Evolutionary conservation across 1,140 invertebrate species (phyloP).

Genomic region (Macrobrachium rosenbergii): DNA sequence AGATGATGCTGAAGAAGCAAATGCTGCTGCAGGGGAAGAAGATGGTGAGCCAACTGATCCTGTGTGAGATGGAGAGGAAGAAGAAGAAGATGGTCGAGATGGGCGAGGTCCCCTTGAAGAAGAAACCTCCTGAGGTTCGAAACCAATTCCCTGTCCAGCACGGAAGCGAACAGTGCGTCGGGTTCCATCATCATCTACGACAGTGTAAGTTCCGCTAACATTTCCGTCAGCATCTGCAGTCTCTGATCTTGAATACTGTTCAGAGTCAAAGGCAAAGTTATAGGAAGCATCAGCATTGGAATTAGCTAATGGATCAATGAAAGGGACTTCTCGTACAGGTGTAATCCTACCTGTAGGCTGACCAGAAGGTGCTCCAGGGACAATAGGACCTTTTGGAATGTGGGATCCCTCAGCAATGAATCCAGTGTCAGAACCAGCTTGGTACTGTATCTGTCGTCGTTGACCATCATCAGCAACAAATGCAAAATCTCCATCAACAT

Average conservation of each 20-base stretch:
- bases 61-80: too few relatives aligned
- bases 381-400: conserved; percentile 60
- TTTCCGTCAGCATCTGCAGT: too few relatives aligned
- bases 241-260: too few relatives aligned
- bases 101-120: not conserved
- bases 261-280: too few relatives aligned
- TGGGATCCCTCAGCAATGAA: conserved; percentile 65
- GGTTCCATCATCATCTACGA: conserved; percentile 65
- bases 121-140: conserved; percentile 12
- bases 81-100: not conserved
- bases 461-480: too few relatives aligned
- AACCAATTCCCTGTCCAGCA: conserved; percentile 60
- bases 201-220: too few relatives aligned
- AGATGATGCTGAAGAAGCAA: conserved; percentile 12
- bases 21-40: conserved; percentile 15
- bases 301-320: too few relatives aligned
- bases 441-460: too few relatives aligned
- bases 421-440: conserved; percentile 5
- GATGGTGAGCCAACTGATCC: conserved; percentile 12
- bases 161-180: conserved; percentile 54
- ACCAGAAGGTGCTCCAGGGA: conserved; percentile 60
- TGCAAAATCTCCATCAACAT: too few relatives aligned
- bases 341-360: conserved; percentile 58
- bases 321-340: too few relatives aligned
- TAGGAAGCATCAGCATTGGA: too few relatives aligned